phyloP scores from a whole-genome alignment of 2,113 vertebrate genomes.

The Canis aureus region DNA sequence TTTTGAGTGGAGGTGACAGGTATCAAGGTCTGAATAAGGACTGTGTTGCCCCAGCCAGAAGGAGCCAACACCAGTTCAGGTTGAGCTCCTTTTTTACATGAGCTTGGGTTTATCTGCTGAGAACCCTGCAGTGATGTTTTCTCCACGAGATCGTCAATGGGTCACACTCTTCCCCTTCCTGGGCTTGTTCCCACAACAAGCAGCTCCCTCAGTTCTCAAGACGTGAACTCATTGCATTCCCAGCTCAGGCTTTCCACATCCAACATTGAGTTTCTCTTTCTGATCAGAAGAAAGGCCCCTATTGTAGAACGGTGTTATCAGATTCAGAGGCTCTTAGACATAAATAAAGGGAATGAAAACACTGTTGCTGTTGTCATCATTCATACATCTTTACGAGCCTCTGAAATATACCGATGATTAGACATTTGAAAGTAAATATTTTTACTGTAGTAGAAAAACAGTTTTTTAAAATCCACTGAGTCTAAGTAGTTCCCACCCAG shows the following conservation, averaged over 20 bases:
- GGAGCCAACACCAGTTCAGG: not conserved
- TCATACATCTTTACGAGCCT: conserved; percentile 73
- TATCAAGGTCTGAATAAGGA: not conserved
- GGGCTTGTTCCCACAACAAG: not conserved
- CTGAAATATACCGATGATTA: conserved; percentile 71
- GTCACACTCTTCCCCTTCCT: not conserved
- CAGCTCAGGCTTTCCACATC: not conserved
- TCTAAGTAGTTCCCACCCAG: conserved; percentile 35
- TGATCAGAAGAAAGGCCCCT: conserved; percentile 60
- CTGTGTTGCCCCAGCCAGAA: not conserved
- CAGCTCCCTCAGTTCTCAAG: not conserved
- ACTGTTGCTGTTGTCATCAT: conserved; percentile 34
- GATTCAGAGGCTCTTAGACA: conserved; percentile 30
- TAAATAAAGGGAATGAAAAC: conserved; percentile 62
- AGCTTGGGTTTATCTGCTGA: not conserved
- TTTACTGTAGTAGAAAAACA: conserved; percentile 69
- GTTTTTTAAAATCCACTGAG: conserved; percentile 42
- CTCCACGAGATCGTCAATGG: not conserved
- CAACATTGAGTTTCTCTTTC: not conserved
- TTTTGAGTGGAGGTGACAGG: not conserved
- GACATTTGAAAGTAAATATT: conserved; percentile 78
- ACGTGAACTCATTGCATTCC: not conserved
- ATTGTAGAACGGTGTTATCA: conserved; percentile 70
- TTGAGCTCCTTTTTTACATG: not conserved
- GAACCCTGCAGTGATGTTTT: not conserved